Evolutionary conservation across 2,888 invertebrate species (phyloP).

Genomic region (Sarcophaga carnaria): DNA sequence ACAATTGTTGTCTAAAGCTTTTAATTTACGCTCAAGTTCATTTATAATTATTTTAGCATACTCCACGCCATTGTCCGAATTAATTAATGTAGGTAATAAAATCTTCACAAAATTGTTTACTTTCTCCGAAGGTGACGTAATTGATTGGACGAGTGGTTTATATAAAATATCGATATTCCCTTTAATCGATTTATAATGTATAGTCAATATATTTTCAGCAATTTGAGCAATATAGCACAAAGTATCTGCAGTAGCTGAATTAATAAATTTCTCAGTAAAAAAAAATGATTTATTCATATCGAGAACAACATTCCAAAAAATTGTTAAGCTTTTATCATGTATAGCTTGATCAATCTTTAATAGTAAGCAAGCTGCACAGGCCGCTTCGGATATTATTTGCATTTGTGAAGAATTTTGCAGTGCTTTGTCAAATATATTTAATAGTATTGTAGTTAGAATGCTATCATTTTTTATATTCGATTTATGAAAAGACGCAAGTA

Average conservation of each 20-base stretch:
- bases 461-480: constrained; percentile 81
- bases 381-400: constrained; percentile 87
- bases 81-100: constrained; percentile 85
- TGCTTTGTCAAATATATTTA: constrained; percentile 89
- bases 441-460: constrained; percentile 85
- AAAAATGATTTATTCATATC: constrained; percentile 91
- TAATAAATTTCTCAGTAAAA: constrained; percentile 91
- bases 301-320: constrained; percentile 87
- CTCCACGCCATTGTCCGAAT: constrained; percentile 84
- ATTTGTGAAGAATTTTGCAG: constrained; percentile 88
- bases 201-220: constrained; percentile 87
- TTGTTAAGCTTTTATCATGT: constrained; percentile 81
- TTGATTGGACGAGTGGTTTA: constrained; percentile 87
- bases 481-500: constrained; percentile 86
- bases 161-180: constrained; percentile 77
- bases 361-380: constrained; percentile 87
- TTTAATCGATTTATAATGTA: constrained; percentile 82
- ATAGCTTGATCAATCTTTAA: constrained; percentile 85
- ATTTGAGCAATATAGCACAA: constrained; percentile 88
- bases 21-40: constrained; percentile 87
- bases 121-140: constrained; percentile 85
- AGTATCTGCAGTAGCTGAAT: constrained; percentile 88
- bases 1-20: constrained; percentile 84
- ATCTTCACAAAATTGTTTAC: constrained; percentile 86
- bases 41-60: constrained; percentile 86